Percentiles rank a stretch among this genome's conserved stretches.
These are phyloP conservation scores for Stegastes partitus DNA, from an alignment of 2,113 vertebrate species.

Conservation along the genomic window DNA sequence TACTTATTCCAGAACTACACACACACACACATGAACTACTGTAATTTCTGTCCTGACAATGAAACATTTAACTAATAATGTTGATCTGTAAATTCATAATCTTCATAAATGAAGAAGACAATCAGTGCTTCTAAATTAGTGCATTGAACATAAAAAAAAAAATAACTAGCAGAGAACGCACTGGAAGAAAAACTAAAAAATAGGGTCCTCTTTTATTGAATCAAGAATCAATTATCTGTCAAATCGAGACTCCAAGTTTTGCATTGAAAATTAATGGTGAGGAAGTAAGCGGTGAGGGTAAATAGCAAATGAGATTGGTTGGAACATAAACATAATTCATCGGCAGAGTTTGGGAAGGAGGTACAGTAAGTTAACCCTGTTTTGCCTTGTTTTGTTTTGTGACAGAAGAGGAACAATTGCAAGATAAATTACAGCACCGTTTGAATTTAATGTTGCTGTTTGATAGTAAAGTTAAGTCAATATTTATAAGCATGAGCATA, in stretches of 20 bases:
- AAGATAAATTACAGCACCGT: conserved; percentile 15
- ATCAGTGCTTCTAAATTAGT: no score
- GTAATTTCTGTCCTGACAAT: no score
- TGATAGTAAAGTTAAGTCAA: conserved; percentile 45
- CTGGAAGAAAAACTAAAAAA: no score
- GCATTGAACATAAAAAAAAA: not conserved
- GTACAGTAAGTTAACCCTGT: conserved; percentile 31
- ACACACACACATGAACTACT: no score
- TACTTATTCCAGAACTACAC: not conserved
- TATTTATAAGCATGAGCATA: conserved; percentile 57
- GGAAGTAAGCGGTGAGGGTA: not conserved
- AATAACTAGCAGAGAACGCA: no score
- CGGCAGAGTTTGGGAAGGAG: conserved; percentile 15
- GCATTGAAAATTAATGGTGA: not conserved
- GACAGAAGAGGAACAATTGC: not conserved
- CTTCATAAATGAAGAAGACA: no score
- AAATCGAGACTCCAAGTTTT: no score
- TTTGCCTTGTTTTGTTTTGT: conserved; percentile 1
- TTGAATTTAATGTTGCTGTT: conserved; percentile 20
- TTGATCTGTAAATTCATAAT: no score
- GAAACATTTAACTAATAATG: no score
- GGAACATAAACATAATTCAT: conserved; percentile 1
- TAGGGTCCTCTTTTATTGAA: no score
- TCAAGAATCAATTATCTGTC: no score
- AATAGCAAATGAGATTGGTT: conserved; percentile 7